Conservation (phyloP, 2,113 vertebrate species). For the Megaceryle maxima region DNA sequence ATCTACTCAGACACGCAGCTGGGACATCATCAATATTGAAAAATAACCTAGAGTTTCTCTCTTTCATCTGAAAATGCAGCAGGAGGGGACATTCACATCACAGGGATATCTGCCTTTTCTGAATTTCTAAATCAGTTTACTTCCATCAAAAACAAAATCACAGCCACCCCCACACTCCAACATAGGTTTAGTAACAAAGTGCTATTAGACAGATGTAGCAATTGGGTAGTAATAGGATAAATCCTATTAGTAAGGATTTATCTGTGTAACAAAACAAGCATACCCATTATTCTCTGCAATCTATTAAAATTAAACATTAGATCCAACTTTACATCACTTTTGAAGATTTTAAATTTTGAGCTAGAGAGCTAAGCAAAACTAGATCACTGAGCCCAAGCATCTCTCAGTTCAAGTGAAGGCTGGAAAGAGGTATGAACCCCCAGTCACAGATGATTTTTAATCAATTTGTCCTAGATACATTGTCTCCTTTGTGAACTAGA, state of each 20-base stretch:
- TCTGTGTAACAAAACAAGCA: neutral
- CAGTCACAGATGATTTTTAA: neutral
- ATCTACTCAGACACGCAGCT: neutral
- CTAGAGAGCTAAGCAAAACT: neutral
- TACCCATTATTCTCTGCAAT: neutral
- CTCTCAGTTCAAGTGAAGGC: neutral
- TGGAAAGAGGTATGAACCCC: neutral
- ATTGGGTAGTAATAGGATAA: neutral
- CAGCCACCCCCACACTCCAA: neutral
- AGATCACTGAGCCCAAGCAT: neutral
- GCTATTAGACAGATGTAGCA: neutral
- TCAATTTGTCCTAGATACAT: neutral
- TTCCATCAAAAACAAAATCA: neutral
- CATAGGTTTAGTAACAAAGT: neutral
- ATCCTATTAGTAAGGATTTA: slow-evolving; percentile 2
- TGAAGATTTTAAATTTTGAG: neutral
- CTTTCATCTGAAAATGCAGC: neutral
- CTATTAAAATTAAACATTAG: neutral
- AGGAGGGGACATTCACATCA: neutral
- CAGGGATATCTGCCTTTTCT: neutral
- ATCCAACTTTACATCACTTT: neutral
- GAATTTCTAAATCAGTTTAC: neutral
- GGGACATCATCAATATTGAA: neutral
- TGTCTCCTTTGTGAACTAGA: neutral
- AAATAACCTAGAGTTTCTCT: neutral